Percentiles rank a stretch among this genome's conserved stretches.
Evolutionary conservation across 2,797 vertebrate species (phyloP).

Genomic region (Lacerta viridis): DNA sequence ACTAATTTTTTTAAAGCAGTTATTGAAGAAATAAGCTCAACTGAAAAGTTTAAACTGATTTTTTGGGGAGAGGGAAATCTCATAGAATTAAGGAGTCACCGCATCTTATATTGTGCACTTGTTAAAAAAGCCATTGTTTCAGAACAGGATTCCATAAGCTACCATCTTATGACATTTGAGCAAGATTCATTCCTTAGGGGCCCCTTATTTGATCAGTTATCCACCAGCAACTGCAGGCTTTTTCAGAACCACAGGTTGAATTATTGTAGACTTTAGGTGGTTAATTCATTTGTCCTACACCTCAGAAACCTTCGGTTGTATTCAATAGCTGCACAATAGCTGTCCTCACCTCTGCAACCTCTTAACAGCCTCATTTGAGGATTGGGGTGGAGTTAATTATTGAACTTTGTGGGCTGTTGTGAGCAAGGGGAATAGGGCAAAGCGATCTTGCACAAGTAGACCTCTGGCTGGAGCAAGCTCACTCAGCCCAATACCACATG

Average conservation of each 20-base stretch:
- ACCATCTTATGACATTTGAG: constrained; percentile 32
- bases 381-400: too few relatives aligned
- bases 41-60: neutral
- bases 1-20: neutral
- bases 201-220: constrained; percentile 22
- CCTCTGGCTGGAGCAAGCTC: too few relatives aligned
- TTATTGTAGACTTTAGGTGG: neutral
- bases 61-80: neutral
- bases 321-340: too few relatives aligned
- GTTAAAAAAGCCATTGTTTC: neutral
- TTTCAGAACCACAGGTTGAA: neutral
- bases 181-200: constrained; percentile 17
- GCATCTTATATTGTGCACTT: neutral
- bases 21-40: neutral
- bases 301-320: neutral
- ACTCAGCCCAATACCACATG: too few relatives aligned
- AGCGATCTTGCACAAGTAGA: too few relatives aligned
- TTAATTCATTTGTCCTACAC: neutral
- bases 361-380: too few relatives aligned
- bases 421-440: too few relatives aligned
- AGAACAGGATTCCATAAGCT: neutral
- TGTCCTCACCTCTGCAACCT: too few relatives aligned
- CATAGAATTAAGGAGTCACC: constrained; percentile 31
- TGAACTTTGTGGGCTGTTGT: too few relatives aligned
- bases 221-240: neutral